Percentiles rank a stretch among this genome's conserved stretches.
These are phyloP conservation scores for Priocnemis perturbator DNA, from an alignment of 2,888 invertebrate genomes.

Conservation along the genomic window DNA sequence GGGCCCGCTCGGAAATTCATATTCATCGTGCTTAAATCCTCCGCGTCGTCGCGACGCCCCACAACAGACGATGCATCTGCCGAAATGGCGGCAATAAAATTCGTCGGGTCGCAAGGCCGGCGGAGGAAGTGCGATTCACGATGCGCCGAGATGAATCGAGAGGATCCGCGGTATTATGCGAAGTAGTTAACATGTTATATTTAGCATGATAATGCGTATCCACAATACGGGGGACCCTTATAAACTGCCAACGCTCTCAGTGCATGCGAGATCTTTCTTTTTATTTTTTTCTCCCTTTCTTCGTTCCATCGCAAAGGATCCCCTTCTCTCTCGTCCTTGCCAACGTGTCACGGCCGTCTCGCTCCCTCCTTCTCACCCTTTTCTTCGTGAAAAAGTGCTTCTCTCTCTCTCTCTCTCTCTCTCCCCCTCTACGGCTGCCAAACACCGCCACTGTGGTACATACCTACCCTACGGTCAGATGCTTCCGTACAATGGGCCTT, in stretches of 20 bases:
- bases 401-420: constrained; percentile 26
- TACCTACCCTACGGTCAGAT: constrained; percentile 74
- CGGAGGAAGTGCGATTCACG: constrained; percentile 52
- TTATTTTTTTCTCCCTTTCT: constrained; percentile 35
- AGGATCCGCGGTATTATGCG: constrained; percentile 75
- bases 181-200: constrained; percentile 81
- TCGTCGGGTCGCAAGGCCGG: constrained; percentile 36
- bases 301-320: constrained; percentile 26
- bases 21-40: no score
- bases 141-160: constrained; percentile 41
- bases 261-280: constrained; percentile 33
- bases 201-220: constrained; percentile 75
- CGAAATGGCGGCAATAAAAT: constrained; percentile 54
- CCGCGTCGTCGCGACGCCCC: background rate
- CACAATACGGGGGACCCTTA: constrained; percentile 72
- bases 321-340: constrained; percentile 31
- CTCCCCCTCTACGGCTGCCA: constrained; percentile 23
- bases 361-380: constrained; percentile 21
- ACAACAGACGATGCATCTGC: constrained; percentile 44
- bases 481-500: constrained; percentile 71
- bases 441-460: constrained; percentile 19
- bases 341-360: background rate
- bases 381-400: constrained; percentile 2
- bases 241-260: constrained; percentile 72
- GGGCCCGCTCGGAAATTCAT: no score